phyloP scores from a whole-genome alignment of 2,113 vertebrate genomes.

The Entosphenus tridentatus region DNA sequence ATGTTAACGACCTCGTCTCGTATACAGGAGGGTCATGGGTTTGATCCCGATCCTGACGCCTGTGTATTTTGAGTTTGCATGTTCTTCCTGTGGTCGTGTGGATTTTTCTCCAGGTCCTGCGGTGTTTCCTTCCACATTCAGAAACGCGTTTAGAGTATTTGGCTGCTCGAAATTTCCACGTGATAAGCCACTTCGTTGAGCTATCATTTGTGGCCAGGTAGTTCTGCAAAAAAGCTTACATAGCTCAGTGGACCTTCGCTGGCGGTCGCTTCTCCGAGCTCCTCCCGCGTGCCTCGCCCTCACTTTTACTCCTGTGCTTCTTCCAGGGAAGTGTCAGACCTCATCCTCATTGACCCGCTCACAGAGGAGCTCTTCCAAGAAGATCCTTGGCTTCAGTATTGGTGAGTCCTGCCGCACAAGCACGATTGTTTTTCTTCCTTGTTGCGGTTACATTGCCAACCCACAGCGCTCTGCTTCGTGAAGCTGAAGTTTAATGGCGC shows the following conservation, averaged over 20 bases:
- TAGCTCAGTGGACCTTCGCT: slow-evolving; percentile 12
- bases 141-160: slow-evolving; percentile 16
- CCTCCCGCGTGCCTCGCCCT: no score
- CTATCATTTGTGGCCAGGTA: slow-evolving; percentile 13
- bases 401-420: slow-evolving; percentile 22
- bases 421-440: background rate
- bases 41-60: no score
- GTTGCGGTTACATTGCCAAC: background rate
- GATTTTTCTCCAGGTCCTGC: no score
- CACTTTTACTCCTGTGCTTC: slow-evolving; percentile 11
- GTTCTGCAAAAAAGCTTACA: slow-evolving; percentile 13
- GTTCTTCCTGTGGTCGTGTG: no score
- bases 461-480: no score
- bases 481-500: no score
- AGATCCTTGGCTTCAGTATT: slow-evolving; percentile 28
- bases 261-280: background rate
- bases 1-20: no score
- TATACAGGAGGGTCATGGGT: no score
- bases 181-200: slow-evolving; percentile 6
- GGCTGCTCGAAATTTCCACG: slow-evolving; percentile 13
- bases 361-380: slow-evolving; percentile 34
- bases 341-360: slow-evolving; percentile 39
- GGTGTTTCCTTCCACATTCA: background rate
- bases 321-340: slow-evolving; percentile 35
- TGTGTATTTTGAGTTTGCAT: no score